These are phyloP conservation scores for Spea multiplicata DNA, from an alignment of 2,113 vertebrate genomes.

Conservation along the genomic window DNA sequence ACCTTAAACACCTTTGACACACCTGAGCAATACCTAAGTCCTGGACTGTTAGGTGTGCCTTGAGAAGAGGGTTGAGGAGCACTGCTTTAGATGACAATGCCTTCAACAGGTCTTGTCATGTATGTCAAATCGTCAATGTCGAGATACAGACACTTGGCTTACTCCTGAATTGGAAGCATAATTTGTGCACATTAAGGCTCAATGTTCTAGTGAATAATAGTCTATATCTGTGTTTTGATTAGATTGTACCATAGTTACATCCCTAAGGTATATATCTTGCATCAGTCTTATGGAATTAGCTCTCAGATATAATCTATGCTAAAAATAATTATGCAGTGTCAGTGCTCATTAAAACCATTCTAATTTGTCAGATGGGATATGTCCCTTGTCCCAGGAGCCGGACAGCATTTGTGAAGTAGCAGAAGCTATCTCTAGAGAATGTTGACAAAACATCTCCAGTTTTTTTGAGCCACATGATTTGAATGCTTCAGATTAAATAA, in stretches of 20 bases:
- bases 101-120: too few relatives aligned
- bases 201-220: neutral
- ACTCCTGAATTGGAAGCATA: too few relatives aligned
- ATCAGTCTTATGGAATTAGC: neutral
- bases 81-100: too few relatives aligned
- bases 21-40: too few relatives aligned
- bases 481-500: neutral
- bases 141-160: too few relatives aligned
- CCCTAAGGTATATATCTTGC: conserved; percentile 11
- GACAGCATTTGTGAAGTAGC: neutral
- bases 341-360: conserved; percentile 24
- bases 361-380: conserved; percentile 27
- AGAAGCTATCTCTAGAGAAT: neutral
- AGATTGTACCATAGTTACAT: neutral
- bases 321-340: conserved; percentile 15
- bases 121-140: too few relatives aligned
- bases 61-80: too few relatives aligned
- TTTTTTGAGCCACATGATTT: neutral
- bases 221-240: neutral
- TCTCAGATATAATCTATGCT: neutral
- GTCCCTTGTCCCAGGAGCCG: neutral
- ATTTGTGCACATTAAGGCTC: too few relatives aligned
- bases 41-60: too few relatives aligned
- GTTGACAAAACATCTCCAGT: neutral
- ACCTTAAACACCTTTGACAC: too few relatives aligned